Conservation (phyloP, 2,797 vertebrate species). For the Hyperoplus lanceolatus region DNA sequence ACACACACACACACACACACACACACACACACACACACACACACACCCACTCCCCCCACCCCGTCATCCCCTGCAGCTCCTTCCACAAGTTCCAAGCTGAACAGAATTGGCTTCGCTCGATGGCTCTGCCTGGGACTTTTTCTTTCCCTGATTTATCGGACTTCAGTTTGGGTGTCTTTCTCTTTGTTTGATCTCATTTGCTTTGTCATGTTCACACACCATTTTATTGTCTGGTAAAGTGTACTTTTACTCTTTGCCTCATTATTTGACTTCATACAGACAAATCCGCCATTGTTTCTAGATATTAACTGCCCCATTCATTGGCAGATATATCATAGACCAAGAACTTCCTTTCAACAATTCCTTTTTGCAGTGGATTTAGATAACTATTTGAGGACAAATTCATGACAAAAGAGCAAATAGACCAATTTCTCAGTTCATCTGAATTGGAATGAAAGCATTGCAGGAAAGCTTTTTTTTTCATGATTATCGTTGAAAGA, state of each 20-base stretch:
- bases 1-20: too few species aligned
- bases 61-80: slow-evolving; percentile 12
- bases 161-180: slow-evolving; percentile 1
- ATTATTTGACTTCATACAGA: neutral
- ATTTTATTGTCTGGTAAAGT: neutral
- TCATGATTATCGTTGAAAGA: neutral
- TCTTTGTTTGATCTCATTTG: neutral
- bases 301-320: neutral
- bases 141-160: slow-evolving; percentile 34
- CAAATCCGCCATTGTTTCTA: neutral
- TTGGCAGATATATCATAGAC: neutral
- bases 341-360: neutral
- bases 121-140: slow-evolving; percentile 7
- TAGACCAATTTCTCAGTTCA: neutral
- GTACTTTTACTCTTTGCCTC: neutral
- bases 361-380: neutral
- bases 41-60: neutral
- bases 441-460: neutral
- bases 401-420: neutral
- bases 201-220: neutral
- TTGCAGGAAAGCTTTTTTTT: neutral
- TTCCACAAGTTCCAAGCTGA: slow-evolving; percentile 18
- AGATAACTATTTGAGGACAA: neutral
- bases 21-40: too few species aligned
- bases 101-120: neutral